Conservation (phyloP, 2,888 invertebrate genomes). For the Drosophila multiciliata region DNA sequence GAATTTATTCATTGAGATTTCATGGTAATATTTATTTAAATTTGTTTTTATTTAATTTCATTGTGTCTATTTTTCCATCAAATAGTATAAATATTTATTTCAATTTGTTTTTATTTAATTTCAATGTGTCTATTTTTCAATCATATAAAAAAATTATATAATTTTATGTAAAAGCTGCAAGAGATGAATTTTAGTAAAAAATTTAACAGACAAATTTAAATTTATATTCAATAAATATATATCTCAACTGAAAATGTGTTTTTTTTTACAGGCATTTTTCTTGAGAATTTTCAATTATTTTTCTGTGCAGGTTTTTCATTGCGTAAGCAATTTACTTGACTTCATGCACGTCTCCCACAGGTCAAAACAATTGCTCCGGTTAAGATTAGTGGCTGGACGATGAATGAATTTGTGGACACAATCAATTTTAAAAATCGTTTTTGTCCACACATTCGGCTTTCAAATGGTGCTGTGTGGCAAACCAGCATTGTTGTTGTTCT, state of each 20-base stretch:
- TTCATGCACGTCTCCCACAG: not conserved
- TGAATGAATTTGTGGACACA: slow-evolving; percentile 49
- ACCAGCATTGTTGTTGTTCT: not conserved
- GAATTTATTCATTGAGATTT: not conserved
- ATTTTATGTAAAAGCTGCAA: not conserved
- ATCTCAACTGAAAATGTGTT: not conserved
- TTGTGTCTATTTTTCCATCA: not conserved
- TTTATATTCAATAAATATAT: not conserved
- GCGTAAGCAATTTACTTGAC: slow-evolving; percentile 26
- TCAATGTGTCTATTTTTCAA: not conserved
- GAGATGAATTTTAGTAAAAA: not conserved
- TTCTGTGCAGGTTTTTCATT: slow-evolving; percentile 45
- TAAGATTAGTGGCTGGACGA: slow-evolving; percentile 23
- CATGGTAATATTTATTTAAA: not conserved
- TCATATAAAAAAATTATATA: not conserved
- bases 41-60: not conserved
- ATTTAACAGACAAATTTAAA: not conserved
- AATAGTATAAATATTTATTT: not conserved
- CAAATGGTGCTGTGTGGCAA: slow-evolving; percentile 36
- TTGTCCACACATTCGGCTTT: slow-evolving; percentile 58
- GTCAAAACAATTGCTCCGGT: slow-evolving; percentile 7
- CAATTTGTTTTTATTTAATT: not conserved
- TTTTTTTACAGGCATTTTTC: not conserved
- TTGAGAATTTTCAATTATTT: not conserved
- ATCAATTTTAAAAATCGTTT: slow-evolving; percentile 69